Conservation (phyloP, 2,113 vertebrate species). For the Progne subis region DNA sequence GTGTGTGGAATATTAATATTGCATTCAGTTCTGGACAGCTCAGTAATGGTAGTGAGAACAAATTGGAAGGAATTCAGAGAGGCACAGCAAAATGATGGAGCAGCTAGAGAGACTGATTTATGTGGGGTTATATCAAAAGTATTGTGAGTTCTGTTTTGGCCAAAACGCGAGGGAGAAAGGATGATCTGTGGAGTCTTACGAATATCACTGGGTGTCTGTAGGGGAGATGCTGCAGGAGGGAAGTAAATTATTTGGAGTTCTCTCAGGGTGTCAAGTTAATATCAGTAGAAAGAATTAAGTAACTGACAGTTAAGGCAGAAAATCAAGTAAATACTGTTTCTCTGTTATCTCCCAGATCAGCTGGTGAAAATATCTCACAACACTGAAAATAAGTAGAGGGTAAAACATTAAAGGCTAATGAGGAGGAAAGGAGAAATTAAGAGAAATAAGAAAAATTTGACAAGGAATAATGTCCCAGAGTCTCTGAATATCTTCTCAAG, state of each 20-base stretch:
- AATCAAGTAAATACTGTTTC: not conserved
- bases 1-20: constrained; percentile 24
- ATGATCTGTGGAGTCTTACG: not conserved
- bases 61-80: constrained; percentile 52
- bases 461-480: not conserved
- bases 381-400: not conserved
- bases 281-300: not conserved
- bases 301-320: not conserved
- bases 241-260: not conserved
- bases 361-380: not conserved
- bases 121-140: not conserved
- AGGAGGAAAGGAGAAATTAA: not conserved
- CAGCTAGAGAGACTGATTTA: constrained; percentile 15
- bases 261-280: not conserved
- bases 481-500: not conserved
- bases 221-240: not conserved
- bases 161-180: not conserved
- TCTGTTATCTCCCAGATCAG: not conserved
- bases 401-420: not conserved
- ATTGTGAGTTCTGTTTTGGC: not conserved
- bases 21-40: constrained; percentile 38
- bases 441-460: not conserved
- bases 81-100: constrained; percentile 24
- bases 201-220: not conserved
- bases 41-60: constrained; percentile 33